Percentiles rank a stretch among this genome's conserved stretches.
Evolutionary conservation across 2,797 vertebrate species (phyloP).

Genomic region (Hypotaenidia okinawae): DNA sequence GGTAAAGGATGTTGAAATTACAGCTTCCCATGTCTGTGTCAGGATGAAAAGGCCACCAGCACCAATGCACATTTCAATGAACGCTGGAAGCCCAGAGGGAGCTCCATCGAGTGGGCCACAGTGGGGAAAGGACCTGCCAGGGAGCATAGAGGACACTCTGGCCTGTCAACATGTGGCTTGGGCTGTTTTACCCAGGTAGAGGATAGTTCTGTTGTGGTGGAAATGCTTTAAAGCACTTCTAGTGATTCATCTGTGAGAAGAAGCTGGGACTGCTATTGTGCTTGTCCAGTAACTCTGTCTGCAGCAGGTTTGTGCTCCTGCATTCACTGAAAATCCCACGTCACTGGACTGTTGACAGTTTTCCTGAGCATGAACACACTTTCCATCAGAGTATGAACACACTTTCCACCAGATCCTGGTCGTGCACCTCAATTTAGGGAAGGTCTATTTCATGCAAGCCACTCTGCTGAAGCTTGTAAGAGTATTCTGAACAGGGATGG

Average conservation of each 20-base stretch:
- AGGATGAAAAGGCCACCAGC: slow-evolving; percentile 56
- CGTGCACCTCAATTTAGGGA: not conserved
- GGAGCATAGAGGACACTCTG: not conserved
- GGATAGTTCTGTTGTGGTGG: not conserved
- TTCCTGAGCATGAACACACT: not conserved
- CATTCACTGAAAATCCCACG: accelerated
- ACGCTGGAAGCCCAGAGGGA: not conserved
- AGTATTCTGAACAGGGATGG: not conserved
- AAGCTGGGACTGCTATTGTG: not conserved
- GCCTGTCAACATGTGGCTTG: accelerated
- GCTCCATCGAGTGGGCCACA: not conserved
- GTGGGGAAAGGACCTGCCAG: not conserved
- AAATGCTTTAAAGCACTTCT: not conserved
- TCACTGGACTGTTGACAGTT: not conserved
- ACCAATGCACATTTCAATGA: slow-evolving; percentile 38
- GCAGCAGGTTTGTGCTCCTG: not conserved
- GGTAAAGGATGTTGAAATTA: slow-evolving; percentile 55
- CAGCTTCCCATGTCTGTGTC: slow-evolving; percentile 29
- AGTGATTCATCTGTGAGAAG: not conserved
- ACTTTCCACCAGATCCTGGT: not conserved
- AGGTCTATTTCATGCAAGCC: not conserved
- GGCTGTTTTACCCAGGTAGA: not conserved
- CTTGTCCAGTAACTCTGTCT: not conserved
- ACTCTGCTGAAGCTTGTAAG: not conserved
- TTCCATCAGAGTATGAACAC: not conserved